Base-by-base conservation (phyloP, 2,888 invertebrate genomes). In the Brachylomia viminalis region DNA sequence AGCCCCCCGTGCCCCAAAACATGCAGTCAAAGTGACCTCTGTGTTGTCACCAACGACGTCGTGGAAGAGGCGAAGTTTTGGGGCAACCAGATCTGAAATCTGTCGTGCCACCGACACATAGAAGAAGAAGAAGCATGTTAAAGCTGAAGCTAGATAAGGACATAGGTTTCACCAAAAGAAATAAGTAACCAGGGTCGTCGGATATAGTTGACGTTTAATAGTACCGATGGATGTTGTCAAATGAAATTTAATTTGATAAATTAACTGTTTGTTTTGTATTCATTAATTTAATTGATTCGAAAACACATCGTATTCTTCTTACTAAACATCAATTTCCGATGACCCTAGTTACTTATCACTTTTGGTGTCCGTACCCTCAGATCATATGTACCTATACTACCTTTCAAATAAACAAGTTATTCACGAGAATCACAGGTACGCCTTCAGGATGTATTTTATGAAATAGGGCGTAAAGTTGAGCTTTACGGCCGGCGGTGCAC, bases 391-490 rank as follows among this genome's bases (percentile, higher is more conserved):
- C 15, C 7, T 27, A 6, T 30, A 56, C 13, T 27, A 56, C 23
- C 42, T 27, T 27, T 27, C 4, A 65, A 65, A 45, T 23, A 65
- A 15, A 47, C 20, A 13, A 30, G 45, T 20, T 13, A 20, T 27
- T 65, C 27, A 27, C 65, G 27, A 20, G 13, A 20, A 47, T 23
- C 5, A 13, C 15, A 47, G 20, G 42, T 30, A 45, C 20, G 10
- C 27, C n/a, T 20, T 33, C 20, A 30, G 30, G 23, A 38, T 5
- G 10, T 42, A 27, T 77, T 76, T 45, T 6, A 45, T 33, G 10
- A 38, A 79, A 61, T 15, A 38, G 17, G 33, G 23, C 5, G n/a
- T 61, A 61, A 80, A 80, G 52, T 61, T 15, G 3, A 20, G 11
- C 5, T 54, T 79, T 72, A 54, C 38, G 17, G 52, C 49, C 15